Evolutionary conservation across 2,113 vertebrate genomes (phyloP).

Genomic region (Mola mola): DNA sequence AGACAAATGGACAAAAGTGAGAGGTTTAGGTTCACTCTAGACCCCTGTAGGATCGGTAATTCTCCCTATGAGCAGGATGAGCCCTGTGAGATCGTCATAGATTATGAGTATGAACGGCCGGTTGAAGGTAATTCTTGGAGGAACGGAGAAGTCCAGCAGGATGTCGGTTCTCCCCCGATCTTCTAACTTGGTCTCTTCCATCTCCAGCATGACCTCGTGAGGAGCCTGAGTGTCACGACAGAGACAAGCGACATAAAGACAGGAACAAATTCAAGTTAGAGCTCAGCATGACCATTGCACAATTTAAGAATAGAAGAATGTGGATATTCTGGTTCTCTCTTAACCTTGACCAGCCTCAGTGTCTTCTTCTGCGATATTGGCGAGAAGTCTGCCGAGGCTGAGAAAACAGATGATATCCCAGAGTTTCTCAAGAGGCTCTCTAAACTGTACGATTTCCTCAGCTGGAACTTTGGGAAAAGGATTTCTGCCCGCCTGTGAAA

Average conservation of each 20-base stretch:
- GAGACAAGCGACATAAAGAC: too few species aligned
- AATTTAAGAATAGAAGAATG: neutral
- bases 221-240: constrained; percentile 51
- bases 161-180: constrained; percentile 31
- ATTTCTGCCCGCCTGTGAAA: constrained; percentile 61
- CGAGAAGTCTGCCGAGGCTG: constrained; percentile 23
- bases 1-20: neutral
- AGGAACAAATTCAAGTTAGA: neutral
- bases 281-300: neutral
- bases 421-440: constrained; percentile 20
- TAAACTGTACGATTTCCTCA: constrained; percentile 37
- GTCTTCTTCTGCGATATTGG: neutral
- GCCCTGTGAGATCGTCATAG: constrained; percentile 70
- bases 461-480: constrained; percentile 44
- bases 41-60: constrained; percentile 60
- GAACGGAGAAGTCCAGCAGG: neutral
- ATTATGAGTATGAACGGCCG: constrained; percentile 73
- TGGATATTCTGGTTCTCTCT: constrained; percentile 4
- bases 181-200: constrained; percentile 76
- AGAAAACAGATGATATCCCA: constrained; percentile 30
- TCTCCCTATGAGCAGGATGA: constrained; percentile 75
- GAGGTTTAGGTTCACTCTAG: constrained; percentile 1
- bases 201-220: constrained; percentile 74
- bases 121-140: constrained; percentile 62
- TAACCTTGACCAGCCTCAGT: constrained; percentile 20